phyloP scores from a whole-genome alignment of 2,888 invertebrate genomes.

The Lamellibrachia satsuma region DNA sequence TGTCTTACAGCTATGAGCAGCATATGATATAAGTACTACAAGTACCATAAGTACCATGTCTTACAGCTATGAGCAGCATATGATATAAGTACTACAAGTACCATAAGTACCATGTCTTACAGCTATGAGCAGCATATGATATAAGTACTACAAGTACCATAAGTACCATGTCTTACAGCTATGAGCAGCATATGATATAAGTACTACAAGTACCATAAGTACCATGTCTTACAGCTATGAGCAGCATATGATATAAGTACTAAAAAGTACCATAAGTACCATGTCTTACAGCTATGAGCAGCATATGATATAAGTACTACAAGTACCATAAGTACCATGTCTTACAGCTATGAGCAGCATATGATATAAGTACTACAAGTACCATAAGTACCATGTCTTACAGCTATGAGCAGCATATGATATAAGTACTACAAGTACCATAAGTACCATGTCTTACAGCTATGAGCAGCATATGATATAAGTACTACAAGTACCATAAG shows the following conservation, averaged over 20 bases:
- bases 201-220: neutral
- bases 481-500: too few relatives aligned
- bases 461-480: too few relatives aligned
- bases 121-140: neutral
- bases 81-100: neutral
- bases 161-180: neutral
- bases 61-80: neutral
- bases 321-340: neutral
- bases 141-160: neutral
- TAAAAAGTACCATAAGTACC: neutral
- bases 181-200: neutral
- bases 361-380: neutral
- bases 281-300: neutral
- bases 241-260: neutral
- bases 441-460: too few relatives aligned
- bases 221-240: neutral
- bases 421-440: too few relatives aligned
- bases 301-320: neutral
- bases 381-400: neutral
- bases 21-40: too few relatives aligned
- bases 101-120: neutral
- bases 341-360: neutral
- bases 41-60: neutral
- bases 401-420: too few relatives aligned
- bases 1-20: too few relatives aligned